Conservation (phyloP, 2,113 vertebrate species). For the Gallinago jamesoni region DNA sequence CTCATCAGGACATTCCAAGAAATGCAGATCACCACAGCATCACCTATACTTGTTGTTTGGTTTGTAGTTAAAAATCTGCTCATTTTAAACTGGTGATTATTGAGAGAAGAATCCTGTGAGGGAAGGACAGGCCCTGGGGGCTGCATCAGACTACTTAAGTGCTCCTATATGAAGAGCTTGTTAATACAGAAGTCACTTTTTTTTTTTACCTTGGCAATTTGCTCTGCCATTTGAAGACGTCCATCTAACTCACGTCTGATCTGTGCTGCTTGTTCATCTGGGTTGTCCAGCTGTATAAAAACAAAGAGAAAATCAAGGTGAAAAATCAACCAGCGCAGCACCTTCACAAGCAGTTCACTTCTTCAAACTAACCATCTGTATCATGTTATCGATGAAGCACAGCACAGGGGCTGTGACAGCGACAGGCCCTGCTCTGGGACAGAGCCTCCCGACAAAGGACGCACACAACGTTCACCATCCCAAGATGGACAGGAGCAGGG, state of each 20-base stretch:
- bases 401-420: neutral
- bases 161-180: neutral
- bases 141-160: neutral
- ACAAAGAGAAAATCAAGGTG: conserved; percentile 26
- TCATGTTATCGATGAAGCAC: neutral
- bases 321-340: neutral
- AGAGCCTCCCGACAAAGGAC: neutral
- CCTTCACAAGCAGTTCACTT: neutral
- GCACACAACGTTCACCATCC: neutral
- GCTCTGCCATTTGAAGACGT: conserved; percentile 97
- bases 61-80: neutral
- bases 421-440: neutral
- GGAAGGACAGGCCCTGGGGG: neutral
- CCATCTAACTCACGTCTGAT: conserved; percentile 96
- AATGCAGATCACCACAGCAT: neutral
- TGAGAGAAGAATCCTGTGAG: neutral
- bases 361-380: neutral
- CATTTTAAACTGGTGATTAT: neutral
- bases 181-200: neutral
- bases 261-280: conserved; percentile 96
- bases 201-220: conserved; percentile 91
- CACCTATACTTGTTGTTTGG: neutral
- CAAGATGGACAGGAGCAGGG: neutral
- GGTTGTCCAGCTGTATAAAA: conserved; percentile 91
- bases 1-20: neutral